Percentiles rank a stretch among this genome's conserved stretches.
These are phyloP conservation scores for Mormyrus lacerda DNA, from an alignment of 2,113 vertebrate species.

Conservation along the genomic window DNA sequence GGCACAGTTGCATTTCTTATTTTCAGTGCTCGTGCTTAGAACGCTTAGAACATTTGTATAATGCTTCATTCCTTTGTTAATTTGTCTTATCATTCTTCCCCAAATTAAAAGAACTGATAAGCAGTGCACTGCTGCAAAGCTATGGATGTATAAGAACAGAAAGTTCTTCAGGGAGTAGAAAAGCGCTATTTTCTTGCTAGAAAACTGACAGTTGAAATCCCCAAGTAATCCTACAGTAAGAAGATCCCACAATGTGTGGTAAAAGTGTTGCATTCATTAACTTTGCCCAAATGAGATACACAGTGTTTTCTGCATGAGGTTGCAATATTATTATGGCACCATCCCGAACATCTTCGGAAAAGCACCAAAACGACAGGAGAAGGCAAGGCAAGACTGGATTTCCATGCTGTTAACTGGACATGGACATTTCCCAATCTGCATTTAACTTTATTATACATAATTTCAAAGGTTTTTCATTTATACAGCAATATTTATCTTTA, in stretches of 20 bases:
- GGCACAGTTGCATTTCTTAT: neutral
- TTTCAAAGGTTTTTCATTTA: conserved; percentile 17
- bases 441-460: conserved; percentile 50
- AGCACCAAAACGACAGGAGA: neutral
- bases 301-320: neutral
- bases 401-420: conserved; percentile 1
- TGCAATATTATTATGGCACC: neutral
- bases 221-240: neutral
- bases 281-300: neutral
- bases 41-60: neutral
- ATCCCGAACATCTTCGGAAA: neutral
- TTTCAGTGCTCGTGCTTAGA: neutral
- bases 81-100: neutral
- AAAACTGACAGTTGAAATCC: neutral
- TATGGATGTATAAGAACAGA: neutral
- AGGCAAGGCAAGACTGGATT: neutral
- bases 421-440: conserved; percentile 14
- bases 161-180: neutral
- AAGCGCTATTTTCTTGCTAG: neutral
- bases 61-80: neutral
- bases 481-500: conserved; percentile 5
- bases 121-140: neutral
- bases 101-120: conserved; percentile 26
- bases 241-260: neutral
- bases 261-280: neutral